phyloP scores from a whole-genome alignment of 2,113 vertebrate genomes.

The Tachysurus fulvidraco region DNA sequence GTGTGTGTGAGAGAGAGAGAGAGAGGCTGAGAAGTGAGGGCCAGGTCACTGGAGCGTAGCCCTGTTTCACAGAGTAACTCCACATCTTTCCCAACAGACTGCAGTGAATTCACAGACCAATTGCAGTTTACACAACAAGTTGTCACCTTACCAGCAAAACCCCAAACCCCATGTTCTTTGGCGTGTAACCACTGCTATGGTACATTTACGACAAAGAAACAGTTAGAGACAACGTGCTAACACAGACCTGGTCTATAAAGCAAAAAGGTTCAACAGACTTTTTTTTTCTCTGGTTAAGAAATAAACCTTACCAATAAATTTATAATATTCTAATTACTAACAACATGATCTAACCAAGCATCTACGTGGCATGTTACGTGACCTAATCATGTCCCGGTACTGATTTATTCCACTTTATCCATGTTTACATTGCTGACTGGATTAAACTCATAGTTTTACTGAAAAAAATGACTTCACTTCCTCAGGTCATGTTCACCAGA shows the following conservation, averaged over 20 bases:
- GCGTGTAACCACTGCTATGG: background rate
- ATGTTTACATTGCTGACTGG: background rate
- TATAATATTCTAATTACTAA: background rate
- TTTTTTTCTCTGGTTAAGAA: background rate
- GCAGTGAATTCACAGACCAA: slow-evolving; percentile 57
- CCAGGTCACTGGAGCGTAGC: slow-evolving; percentile 37
- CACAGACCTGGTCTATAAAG: background rate
- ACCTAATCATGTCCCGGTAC: background rate
- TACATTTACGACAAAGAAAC: background rate
- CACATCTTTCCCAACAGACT: slow-evolving; percentile 58
- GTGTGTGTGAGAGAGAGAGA: background rate
- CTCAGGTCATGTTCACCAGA: background rate
- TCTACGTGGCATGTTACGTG: background rate
- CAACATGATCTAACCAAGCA: background rate
- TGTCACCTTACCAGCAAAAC: slow-evolving; percentile 51
- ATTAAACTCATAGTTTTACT: too few relatives aligned
- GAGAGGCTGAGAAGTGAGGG: background rate
- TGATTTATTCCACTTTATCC: background rate
- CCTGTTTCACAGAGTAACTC: slow-evolving; percentile 51
- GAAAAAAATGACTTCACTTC: background rate
- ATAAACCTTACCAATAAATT: background rate
- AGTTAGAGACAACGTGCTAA: background rate
- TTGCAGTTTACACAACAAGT: slow-evolving; percentile 63
- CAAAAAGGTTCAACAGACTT: background rate
- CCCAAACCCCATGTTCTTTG: slow-evolving; percentile 36